These are phyloP conservation scores for Pachyseris speciosa DNA, from an alignment of 64 coral and sea anemone genomes.

Conservation along the genomic window DNA sequence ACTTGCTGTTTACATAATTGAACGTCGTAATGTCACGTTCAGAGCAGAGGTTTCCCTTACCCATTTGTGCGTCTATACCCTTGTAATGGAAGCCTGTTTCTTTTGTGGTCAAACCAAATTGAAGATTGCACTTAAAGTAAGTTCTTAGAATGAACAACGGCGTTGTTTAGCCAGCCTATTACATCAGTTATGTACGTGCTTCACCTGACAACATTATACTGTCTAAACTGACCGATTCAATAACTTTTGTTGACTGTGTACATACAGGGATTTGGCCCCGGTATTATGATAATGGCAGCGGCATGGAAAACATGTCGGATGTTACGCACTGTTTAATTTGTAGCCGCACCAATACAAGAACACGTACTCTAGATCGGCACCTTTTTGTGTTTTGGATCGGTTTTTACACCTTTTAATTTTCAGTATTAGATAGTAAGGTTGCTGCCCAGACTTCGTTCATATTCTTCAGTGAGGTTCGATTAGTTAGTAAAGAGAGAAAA, in stretches of 20 bases:
- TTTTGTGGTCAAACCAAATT: neutral
- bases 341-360: neutral
- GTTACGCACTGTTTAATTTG: neutral
- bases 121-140: neutral
- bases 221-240: neutral
- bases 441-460: too few relatives aligned
- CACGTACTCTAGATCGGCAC: neutral
- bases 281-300: neutral
- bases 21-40: neutral
- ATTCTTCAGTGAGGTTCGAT: too few relatives aligned
- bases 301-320: constrained; percentile 25
- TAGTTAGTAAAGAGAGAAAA: too few relatives aligned
- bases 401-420: too few relatives aligned
- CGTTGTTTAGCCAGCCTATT: neutral
- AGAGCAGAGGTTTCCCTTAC: neutral
- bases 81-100: neutral
- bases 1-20: constrained; percentile 1
- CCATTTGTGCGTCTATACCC: too few relatives aligned
- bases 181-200: neutral
- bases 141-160: neutral
- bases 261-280: neutral
- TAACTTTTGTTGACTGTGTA: constrained; percentile 1
- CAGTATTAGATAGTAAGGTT: too few relatives aligned
- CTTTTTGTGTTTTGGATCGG: neutral
- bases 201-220: neutral